Evolutionary conservation across 92 coral and sea anemone genomes (phyloP).

Genomic region (Pocillopora meandrina): DNA sequence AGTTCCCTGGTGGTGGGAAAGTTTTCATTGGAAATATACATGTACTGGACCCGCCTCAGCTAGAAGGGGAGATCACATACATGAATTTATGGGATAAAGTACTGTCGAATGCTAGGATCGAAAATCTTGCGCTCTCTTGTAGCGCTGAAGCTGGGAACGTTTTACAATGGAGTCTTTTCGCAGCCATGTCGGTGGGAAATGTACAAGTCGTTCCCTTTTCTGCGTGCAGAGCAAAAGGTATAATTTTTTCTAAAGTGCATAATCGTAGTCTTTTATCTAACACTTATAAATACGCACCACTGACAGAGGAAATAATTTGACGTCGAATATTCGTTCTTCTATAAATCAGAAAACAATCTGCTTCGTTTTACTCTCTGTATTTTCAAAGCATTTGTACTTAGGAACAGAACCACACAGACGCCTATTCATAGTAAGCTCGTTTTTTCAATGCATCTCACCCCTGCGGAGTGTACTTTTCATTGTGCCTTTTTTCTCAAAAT

Average conservation of each 20-base stretch:
- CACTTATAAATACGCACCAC: no score
- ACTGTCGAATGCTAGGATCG: background rate
- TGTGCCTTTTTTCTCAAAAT: no score
- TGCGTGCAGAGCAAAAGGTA: conserved; percentile 50
- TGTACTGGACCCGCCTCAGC: background rate
- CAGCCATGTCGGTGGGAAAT: conserved; percentile 30
- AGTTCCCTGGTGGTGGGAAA: conserved; percentile 6
- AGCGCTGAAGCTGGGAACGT: conserved; percentile 49
- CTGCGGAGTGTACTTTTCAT: no score
- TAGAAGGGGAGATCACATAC: conserved; percentile 23
- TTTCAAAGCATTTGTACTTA: no score
- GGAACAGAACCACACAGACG: no score
- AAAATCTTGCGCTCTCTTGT: conserved; percentile 19
- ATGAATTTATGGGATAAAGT: conserved; percentile 56
- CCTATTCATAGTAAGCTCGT: no score
- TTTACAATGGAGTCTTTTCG: conserved; percentile 49
- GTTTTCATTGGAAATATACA: background rate
- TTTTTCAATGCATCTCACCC: no score
- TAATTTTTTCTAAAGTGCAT: no score
- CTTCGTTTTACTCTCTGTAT: no score
- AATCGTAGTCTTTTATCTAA: background rate
- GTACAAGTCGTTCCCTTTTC: conserved; percentile 25
- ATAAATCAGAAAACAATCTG: no score
- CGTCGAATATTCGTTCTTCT: no score
- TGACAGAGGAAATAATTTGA: no score